Evolutionary conservation across 1,140 invertebrate genomes (phyloP).

Genomic region (Temnothorax curvispinosus): DNA sequence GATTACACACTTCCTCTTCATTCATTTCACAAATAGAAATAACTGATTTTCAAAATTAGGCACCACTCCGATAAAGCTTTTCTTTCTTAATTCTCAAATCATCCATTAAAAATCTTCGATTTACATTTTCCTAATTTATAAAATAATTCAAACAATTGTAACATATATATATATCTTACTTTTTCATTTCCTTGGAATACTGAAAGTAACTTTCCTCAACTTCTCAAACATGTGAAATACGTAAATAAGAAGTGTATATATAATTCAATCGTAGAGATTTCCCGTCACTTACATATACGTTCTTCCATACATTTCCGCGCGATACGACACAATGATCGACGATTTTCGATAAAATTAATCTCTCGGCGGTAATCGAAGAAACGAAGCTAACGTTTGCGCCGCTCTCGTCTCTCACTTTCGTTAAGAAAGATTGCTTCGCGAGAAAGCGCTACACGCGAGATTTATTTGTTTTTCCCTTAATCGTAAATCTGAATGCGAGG

Average conservation of each 20-base stretch:
- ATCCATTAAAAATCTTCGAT: background rate
- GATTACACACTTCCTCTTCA: slow-evolving; percentile 17
- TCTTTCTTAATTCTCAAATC: background rate
- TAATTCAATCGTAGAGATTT: slow-evolving; percentile 5
- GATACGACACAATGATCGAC: slow-evolving; percentile 28
- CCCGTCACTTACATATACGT: background rate
- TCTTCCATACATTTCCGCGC: background rate
- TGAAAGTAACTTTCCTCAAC: background rate
- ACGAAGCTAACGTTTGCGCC: background rate
- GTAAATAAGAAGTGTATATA: slow-evolving; percentile 5
- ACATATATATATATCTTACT: background rate
- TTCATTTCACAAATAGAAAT: slow-evolving; percentile 5
- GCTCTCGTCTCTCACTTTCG: slow-evolving; percentile 29
- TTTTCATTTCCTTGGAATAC: background rate
- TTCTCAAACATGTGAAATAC: background rate
- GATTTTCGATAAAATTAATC: slow-evolving; percentile 32
- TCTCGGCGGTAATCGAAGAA: slow-evolving; percentile 20
- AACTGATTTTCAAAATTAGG: background rate
- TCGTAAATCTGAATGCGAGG: slow-evolving; percentile 28
- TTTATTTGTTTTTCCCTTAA: slow-evolving; percentile 14
- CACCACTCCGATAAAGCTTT: background rate
- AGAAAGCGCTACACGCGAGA: background rate
- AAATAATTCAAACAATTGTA: background rate
- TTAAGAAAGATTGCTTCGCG: slow-evolving; percentile 36
- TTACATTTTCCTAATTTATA: background rate